These are phyloP conservation scores for Ochotona curzoniae DNA, from an alignment of 2,113 vertebrate genomes.

Conservation along the genomic window DNA sequence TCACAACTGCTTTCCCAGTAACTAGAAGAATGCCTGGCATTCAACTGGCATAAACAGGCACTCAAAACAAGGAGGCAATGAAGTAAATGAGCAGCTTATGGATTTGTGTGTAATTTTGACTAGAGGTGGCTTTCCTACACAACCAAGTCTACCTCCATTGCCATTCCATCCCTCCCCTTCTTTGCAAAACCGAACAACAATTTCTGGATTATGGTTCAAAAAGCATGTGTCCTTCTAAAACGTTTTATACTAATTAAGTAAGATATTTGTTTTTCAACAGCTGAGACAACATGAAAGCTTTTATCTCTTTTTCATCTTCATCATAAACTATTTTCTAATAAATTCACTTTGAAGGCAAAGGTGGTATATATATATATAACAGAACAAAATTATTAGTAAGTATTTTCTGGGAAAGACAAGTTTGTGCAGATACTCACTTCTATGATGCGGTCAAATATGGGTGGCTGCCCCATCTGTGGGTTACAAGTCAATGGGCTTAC, in stretches of 20 bases:
- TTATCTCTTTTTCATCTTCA: background rate
- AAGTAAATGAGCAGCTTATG: background rate
- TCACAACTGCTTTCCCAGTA: background rate
- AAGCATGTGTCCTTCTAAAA: background rate
- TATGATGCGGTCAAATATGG: background rate
- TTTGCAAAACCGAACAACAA: constrained; percentile 2
- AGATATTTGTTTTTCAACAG: constrained; percentile 41
- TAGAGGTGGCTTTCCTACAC: background rate
- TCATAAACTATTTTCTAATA: constrained; percentile 3
- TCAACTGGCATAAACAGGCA: background rate
- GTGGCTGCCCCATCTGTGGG: too few relatives aligned
- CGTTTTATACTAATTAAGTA: background rate
- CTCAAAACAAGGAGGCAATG: background rate
- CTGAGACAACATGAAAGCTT: background rate
- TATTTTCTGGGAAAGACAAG: background rate
- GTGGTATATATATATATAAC: background rate
- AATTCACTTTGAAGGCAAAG: constrained; percentile 27
- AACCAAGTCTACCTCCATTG: background rate
- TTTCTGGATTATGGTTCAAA: background rate
- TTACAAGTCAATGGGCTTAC: too few relatives aligned
- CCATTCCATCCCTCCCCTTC: too few relatives aligned
- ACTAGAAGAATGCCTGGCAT: background rate
- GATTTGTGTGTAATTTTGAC: background rate
- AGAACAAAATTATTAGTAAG: background rate
- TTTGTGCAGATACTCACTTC: constrained; percentile 1